Percentiles rank a stretch among this genome's conserved stretches.
Conservation (phyloP, 2,888 invertebrate species). For the Helobdella robusta region DNA sequence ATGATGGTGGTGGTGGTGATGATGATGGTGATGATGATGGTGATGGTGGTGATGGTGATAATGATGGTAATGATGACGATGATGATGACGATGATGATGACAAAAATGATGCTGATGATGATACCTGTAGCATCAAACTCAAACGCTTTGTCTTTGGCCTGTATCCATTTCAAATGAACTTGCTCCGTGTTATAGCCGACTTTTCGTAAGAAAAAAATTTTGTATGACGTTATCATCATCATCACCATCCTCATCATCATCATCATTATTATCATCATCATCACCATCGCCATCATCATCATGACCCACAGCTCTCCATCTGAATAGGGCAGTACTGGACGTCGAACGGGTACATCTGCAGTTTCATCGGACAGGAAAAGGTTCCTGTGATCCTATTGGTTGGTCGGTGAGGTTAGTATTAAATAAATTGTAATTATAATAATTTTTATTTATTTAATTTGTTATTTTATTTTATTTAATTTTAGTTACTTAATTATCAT, state of each 20-base stretch:
- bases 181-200: constrained; percentile 26
- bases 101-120: too few relatives aligned
- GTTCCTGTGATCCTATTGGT: constrained; percentile 29
- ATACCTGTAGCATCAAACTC: constrained; percentile 25
- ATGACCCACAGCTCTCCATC: constrained; percentile 37
- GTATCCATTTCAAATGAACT: constrained; percentile 23
- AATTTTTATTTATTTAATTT: neutral
- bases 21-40: too few relatives aligned
- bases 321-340: constrained; percentile 39
- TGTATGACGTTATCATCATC: neutral
- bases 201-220: neutral
- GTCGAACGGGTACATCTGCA: constrained; percentile 45
- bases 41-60: too few relatives aligned
- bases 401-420: too few relatives aligned
- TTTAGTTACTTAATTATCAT: neutral
- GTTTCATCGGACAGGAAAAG: constrained; percentile 42
- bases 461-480: neutral
- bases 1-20: too few relatives aligned
- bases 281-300: constrained; percentile 13
- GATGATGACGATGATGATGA: too few relatives aligned
- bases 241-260: constrained; percentile 21
- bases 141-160: constrained; percentile 18
- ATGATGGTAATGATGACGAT: too few relatives aligned
- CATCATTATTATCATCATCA: constrained; percentile 18
- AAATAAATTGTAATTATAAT: neutral